A percentile compares a stretch with the other conserved stretches of the same genome.
Conservation (phyloP, 1,140 invertebrate species). For the Neotoxoptera formosana region DNA sequence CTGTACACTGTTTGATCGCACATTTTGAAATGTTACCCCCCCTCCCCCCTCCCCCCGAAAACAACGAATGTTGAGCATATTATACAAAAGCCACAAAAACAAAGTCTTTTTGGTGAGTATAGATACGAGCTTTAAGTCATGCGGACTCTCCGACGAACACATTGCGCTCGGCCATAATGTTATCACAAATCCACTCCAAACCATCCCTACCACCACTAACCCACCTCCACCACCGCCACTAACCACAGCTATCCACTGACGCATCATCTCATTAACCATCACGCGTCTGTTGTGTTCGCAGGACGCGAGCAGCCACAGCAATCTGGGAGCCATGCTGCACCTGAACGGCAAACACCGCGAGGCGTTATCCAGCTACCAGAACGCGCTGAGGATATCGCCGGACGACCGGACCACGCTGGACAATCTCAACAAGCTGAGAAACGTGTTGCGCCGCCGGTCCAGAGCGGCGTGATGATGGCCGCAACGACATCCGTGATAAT, state of each 20-base stretch:
- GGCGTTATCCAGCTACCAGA: conserved; percentile 82
- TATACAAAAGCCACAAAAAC: too few species aligned
- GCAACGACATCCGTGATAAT: neutral
- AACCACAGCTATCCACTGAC: neutral
- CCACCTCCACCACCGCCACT: too few species aligned
- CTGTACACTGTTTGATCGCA: too few species aligned
- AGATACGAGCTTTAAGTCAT: too few species aligned
- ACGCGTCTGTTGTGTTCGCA: conserved; percentile 63
- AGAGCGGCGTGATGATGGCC: neutral
- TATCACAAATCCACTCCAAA: too few species aligned
- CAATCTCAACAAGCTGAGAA: conserved; percentile 83
- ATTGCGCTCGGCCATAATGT: too few species aligned
- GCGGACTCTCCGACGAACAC: too few species aligned
- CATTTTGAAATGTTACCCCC: too few species aligned
- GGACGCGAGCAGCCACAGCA: conserved; percentile 89
- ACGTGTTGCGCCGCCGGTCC: conserved; percentile 34
- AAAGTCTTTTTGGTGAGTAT: too few species aligned
- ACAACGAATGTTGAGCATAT: too few species aligned
- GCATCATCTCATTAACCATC: neutral
- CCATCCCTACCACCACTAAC: too few species aligned
- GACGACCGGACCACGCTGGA: conserved; percentile 85
- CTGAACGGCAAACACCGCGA: conserved; percentile 87
- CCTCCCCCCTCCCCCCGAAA: too few species aligned
- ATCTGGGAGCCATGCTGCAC: conserved; percentile 92
- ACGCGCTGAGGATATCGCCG: conserved; percentile 82